Percentiles rank a stretch among this genome's conserved stretches.
These are phyloP conservation scores for Rhinopomastus cyanomelas DNA, from an alignment of 2,113 vertebrate species.

Conservation along the genomic window DNA sequence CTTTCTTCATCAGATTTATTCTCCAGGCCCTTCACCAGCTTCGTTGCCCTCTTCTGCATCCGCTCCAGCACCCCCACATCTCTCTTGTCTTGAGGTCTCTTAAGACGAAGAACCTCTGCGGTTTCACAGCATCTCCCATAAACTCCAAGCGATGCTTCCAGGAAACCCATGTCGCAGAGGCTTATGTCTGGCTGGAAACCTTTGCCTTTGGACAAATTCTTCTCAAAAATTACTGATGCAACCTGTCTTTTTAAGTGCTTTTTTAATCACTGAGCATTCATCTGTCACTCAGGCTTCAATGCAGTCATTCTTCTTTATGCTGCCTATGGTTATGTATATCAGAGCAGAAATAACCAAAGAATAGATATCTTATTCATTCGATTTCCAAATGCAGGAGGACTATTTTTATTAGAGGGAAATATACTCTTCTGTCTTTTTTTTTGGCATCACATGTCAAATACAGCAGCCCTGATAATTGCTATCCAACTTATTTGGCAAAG, in stretches of 20 bases:
- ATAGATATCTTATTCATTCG: slow-evolving; percentile 68
- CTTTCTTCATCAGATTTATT: no score
- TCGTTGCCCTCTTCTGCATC: no score
- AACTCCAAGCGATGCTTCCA: neutral
- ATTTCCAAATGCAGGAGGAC: slow-evolving; percentile 58
- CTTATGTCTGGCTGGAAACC: slow-evolving; percentile 27
- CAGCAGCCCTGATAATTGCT: slow-evolving; percentile 15
- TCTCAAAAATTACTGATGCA: slow-evolving; percentile 30
- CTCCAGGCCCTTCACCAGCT: no score
- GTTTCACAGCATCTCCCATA: neutral
- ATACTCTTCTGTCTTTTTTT: slow-evolving; percentile 22
- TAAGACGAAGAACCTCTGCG: neutral
- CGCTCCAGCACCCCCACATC: no score
- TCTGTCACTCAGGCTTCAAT: slow-evolving; percentile 66
- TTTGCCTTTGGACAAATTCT: slow-evolving; percentile 42
- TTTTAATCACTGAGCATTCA: slow-evolving; percentile 58
- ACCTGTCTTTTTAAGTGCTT: slow-evolving; percentile 40
- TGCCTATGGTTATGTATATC: slow-evolving; percentile 69
- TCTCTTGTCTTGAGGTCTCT: neutral
- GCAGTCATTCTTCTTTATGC: slow-evolving; percentile 63
- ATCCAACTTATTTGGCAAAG: slow-evolving; percentile 29
- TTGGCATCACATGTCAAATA: slow-evolving; percentile 1
- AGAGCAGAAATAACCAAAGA: slow-evolving; percentile 69
- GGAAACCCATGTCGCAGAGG: neutral
- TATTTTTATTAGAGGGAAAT: slow-evolving; percentile 65